These are phyloP conservation scores for Rhineura floridana DNA, from an alignment of 2,113 vertebrate species.

Conservation along the genomic window DNA sequence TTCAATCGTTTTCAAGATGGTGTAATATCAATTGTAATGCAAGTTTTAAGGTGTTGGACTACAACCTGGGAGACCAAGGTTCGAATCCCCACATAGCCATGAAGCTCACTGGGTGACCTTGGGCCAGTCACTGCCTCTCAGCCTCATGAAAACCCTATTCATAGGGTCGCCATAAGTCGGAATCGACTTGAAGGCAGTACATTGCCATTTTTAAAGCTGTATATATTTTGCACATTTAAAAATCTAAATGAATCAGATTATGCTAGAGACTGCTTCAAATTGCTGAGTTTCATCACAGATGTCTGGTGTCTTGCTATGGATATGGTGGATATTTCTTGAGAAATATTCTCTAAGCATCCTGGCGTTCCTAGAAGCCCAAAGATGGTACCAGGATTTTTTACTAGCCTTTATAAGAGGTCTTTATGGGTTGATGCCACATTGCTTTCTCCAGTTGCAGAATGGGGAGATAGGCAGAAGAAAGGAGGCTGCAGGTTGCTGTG, in stretches of 20 bases:
- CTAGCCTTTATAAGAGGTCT: constrained; percentile 17
- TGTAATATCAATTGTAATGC: not conserved
- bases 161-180: too few species aligned
- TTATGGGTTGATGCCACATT: not conserved
- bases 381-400: constrained; percentile 17
- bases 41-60: too few species aligned
- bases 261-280: not conserved
- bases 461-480: constrained; percentile 8
- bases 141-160: too few species aligned
- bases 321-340: not conserved
- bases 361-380: constrained; percentile 22
- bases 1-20: not conserved
- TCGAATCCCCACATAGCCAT: too few species aligned
- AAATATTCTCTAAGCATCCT: constrained; percentile 1
- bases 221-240: not conserved
- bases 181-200: too few species aligned
- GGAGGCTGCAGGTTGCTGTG: constrained; percentile 7
- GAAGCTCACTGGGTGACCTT: too few species aligned
- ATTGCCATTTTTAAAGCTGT: not conserved
- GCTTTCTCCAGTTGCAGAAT: not conserved
- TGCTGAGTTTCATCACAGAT: not conserved
- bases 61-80: too few species aligned
- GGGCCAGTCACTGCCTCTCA: too few species aligned
- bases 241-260: not conserved
- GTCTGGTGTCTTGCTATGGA: not conserved